Conservation (phyloP, 2,888 invertebrate genomes). For the Leucoptera coffeella region DNA sequence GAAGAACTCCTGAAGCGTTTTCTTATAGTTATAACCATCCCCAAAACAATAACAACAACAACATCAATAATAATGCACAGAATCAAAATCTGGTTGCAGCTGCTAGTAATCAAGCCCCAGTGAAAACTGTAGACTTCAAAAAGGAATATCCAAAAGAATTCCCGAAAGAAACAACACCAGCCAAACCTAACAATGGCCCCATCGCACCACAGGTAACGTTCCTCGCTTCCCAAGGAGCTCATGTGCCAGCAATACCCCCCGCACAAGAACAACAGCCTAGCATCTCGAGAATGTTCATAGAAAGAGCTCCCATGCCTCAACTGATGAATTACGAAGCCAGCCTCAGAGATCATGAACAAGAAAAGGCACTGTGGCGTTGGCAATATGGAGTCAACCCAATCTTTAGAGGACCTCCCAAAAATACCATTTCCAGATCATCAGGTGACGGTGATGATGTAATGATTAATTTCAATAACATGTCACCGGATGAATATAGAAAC, state of each 20-base stretch:
- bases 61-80: not conserved
- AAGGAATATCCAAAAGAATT: no score
- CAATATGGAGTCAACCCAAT: slow-evolving; percentile 32
- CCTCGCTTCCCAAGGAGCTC: slow-evolving; percentile 40
- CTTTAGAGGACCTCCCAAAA: slow-evolving; percentile 15
- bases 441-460: slow-evolving; percentile 31
- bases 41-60: not conserved
- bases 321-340: slow-evolving; percentile 35
- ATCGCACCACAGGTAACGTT: slow-evolving; percentile 44
- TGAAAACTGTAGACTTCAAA: slow-evolving; percentile 22
- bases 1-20: slow-evolving; percentile 42
- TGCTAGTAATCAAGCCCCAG: slow-evolving; percentile 21
- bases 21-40: slow-evolving; percentile 22
- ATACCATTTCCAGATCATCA: slow-evolving; percentile 35
- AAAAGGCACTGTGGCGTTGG: slow-evolving; percentile 41
- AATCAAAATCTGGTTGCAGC: slow-evolving; percentile 22
- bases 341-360: slow-evolving; percentile 24
- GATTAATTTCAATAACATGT: slow-evolving; percentile 39
- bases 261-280: slow-evolving; percentile 13
- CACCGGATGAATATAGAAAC: slow-evolving; percentile 29
- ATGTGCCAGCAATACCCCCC: slow-evolving; percentile 14
- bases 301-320: slow-evolving; percentile 31
- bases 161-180: slow-evolving; percentile 20
- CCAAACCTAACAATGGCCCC: slow-evolving; percentile 21
- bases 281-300: slow-evolving; percentile 22